Evolutionary conservation across 1,140 invertebrate species (phyloP).

Genomic region (Apis cerana): DNA sequence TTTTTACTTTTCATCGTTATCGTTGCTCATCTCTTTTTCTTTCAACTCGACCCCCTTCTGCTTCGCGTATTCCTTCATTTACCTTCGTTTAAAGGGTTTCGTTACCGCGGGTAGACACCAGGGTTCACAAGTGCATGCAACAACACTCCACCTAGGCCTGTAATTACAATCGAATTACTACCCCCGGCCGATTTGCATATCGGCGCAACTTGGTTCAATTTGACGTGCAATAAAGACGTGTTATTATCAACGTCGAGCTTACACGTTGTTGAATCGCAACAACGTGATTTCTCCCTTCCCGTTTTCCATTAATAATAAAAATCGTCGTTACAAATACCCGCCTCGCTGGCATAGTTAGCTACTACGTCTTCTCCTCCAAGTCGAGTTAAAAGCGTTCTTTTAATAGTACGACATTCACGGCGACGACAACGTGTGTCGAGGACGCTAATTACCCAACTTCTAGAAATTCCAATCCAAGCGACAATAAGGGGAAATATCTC

Average conservation of each 20-base stretch:
- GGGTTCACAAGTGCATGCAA: not conserved
- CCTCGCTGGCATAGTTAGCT: not conserved
- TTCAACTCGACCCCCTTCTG: not conserved
- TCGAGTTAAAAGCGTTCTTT: not conserved
- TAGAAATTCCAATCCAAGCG: constrained; percentile 23
- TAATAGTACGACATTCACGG: not conserved
- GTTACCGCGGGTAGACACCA: not conserved
- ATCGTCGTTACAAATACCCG: not conserved
- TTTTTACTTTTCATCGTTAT: not conserved
- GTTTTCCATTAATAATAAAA: not conserved
- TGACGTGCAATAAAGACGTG: constrained; percentile 14
- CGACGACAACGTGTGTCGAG: not conserved
- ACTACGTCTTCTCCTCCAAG: not conserved
- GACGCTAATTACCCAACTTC: constrained; percentile 9
- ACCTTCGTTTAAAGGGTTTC: not conserved
- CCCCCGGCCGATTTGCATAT: constrained; percentile 9
- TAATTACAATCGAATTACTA: not conserved
- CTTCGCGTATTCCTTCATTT: not conserved
- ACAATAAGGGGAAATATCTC: not conserved
- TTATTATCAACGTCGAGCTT: constrained; percentile 10
- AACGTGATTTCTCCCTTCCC: not conserved
- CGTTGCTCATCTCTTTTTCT: not conserved
- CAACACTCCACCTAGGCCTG: not conserved
- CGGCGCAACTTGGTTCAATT: not conserved
- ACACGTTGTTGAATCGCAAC: not conserved